A percentile compares a stretch with the other conserved stretches of the same genome.
Evolutionary conservation across 2,888 invertebrate species (phyloP).

Genomic region (Ferdinandea cuprea): DNA sequence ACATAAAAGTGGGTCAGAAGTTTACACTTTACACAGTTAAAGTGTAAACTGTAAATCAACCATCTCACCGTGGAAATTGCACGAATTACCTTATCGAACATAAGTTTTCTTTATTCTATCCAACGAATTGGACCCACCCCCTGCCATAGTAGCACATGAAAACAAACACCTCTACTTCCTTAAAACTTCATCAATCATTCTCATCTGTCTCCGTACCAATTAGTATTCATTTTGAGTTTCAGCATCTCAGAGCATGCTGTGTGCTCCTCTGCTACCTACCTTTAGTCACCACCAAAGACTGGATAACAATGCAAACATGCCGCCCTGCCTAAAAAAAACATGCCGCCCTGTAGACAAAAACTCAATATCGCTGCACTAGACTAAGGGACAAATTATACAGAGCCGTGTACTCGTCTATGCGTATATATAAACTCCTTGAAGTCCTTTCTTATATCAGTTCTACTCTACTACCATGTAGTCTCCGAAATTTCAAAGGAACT

Average conservation of each 20-base stretch:
- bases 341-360: constrained; percentile 27
- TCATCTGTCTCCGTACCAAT: constrained; percentile 73
- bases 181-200: constrained; percentile 74
- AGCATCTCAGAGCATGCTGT: constrained; percentile 61
- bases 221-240: constrained; percentile 74
- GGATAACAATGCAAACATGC: constrained; percentile 54
- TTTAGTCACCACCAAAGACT: background rate
- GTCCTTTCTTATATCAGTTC: constrained; percentile 32
- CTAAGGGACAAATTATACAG: constrained; percentile 54
- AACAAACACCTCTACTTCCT: constrained; percentile 63
- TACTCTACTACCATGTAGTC: too few relatives aligned
- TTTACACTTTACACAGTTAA: constrained; percentile 38
- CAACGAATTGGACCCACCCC: background rate
- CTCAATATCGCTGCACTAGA: constrained; percentile 41
- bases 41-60: constrained; percentile 60
- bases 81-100: constrained; percentile 37
- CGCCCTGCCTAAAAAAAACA: constrained; percentile 5
- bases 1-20: constrained; percentile 20
- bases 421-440: constrained; percentile 27
- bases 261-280: constrained; percentile 8
- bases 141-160: constrained; percentile 9
- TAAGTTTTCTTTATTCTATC: constrained; percentile 2
- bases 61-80: constrained; percentile 11
- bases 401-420: constrained; percentile 14
- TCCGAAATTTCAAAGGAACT: constrained; percentile 62